These are phyloP conservation scores for Ochlodes sylvanus DNA, from an alignment of 2,888 invertebrate genomes.

Conservation along the genomic window DNA sequence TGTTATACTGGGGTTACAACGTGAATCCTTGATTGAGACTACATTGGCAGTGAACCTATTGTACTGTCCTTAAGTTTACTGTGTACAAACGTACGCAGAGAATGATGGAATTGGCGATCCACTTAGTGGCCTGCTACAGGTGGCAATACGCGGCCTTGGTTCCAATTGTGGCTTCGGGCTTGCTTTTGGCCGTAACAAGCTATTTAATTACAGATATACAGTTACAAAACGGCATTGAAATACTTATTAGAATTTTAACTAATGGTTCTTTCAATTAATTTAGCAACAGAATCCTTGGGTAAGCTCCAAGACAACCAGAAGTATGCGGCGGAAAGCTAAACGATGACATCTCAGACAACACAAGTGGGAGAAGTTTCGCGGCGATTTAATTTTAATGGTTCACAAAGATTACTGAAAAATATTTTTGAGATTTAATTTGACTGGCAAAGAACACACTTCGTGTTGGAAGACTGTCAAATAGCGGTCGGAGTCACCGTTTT, in stretches of 20 bases:
- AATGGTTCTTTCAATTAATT: conserved; percentile 42
- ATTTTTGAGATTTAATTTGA: conserved; percentile 11
- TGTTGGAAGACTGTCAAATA: conserved; percentile 14
- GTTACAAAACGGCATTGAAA: conserved; percentile 17
- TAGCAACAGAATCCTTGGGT: conserved; percentile 27
- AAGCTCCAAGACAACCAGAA: conserved; percentile 28
- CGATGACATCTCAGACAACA: conserved; percentile 18
- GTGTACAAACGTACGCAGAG: conserved; percentile 27
- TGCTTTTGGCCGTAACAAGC: conserved; percentile 18
- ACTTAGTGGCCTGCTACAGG: conserved; percentile 51
- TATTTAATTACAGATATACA: conserved; percentile 26
- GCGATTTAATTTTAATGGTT: conserved; percentile 25
- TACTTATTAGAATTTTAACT: conserved; percentile 21
- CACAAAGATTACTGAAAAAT: conserved; percentile 35
- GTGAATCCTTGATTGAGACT: conserved; percentile 25
- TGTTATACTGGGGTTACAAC: too few relatives aligned
- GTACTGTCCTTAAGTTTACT: conserved; percentile 10
- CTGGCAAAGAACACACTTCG: neutral
- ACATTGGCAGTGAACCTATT: conserved; percentile 29
- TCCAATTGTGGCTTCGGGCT: conserved; percentile 24
- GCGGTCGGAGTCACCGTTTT: neutral
- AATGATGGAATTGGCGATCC: conserved; percentile 41
- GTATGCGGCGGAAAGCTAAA: conserved; percentile 21
- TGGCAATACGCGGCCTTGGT: conserved; percentile 50
- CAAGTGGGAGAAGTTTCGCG: conserved; percentile 22